Conservation (phyloP, 2,797 vertebrate species). For the Tenualosa ilisha region DNA sequence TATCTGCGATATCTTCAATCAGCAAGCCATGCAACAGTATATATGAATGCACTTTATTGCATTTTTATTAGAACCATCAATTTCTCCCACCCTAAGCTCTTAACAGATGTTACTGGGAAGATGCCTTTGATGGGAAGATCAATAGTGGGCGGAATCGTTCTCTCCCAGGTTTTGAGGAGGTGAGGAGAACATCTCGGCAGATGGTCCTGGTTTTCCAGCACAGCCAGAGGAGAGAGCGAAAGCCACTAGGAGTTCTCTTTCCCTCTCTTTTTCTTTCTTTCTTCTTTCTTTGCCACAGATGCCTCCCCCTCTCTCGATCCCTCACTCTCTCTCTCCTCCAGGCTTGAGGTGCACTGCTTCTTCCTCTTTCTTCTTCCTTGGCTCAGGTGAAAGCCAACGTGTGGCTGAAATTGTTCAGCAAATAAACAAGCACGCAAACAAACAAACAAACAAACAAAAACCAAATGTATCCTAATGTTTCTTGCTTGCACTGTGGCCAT, state of each 20-base stretch:
- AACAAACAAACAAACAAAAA: neutral
- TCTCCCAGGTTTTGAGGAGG: constrained; percentile 55
- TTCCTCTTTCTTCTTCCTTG: neutral
- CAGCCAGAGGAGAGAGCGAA: neutral
- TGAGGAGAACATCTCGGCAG: constrained; percentile 62
- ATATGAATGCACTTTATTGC: constrained; percentile 51
- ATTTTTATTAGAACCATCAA: constrained; percentile 71
- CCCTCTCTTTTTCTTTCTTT: neutral
- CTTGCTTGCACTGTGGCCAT: neutral
- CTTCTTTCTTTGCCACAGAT: neutral
- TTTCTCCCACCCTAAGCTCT: constrained; percentile 51
- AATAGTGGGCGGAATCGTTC: constrained; percentile 56
- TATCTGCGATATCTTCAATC: constrained; percentile 36
- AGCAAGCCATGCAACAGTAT: neutral
- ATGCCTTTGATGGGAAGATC: constrained; percentile 65
- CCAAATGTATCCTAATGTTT: neutral
- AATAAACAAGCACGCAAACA: neutral
- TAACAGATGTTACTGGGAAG: constrained; percentile 65
- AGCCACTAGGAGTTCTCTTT: constrained; percentile 5
- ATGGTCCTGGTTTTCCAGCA: constrained; percentile 55
- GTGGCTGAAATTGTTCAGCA: neutral
- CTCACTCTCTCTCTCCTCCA: constrained; percentile 6
- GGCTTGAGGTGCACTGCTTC: neutral
- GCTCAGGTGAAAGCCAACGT: neutral
- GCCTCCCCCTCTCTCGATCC: neutral